Evolutionary conservation across 2,113 vertebrate genomes (phyloP), one percentile per base, ranked within the genome.

Genomic region (Natator depressus): DNA sequence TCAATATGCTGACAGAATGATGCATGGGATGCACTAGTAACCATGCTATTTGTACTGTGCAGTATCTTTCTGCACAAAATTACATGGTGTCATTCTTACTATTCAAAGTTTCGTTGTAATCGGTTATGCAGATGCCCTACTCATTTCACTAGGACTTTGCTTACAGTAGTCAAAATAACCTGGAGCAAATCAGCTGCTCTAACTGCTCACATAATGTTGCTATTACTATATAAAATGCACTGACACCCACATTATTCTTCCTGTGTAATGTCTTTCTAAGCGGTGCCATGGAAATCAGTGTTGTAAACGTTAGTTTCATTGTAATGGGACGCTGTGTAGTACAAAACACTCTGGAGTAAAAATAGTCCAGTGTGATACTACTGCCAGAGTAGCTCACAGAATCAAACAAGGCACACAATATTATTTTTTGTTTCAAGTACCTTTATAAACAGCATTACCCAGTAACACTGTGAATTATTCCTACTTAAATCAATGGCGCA

Each of bases 171-270:
- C 86, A 75, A 91, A 97, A 93, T 88, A 91, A 91, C 82, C 57
- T 46, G 87, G 84, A 93, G 88, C 75, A 82, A 91, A 92, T 89
- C 57, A 0, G 0, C 86, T 87, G 55, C 88, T 80, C 86, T 47
- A 12, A n/a, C 85, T 94, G 46, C 42, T 91, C 2, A 4, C 82
- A 79, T 35, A 82, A 65, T 82, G 69, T 89, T 85, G 35, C 54
- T 83, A 42, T 89, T 1, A 3, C 85, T 93, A 80, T 10, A 7
- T 84, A 85, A 97, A 95, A 51, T 35, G 42, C 81, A 54, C 85
- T 91, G 81, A 93, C 91, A 84, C 84, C 81, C 83, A 38, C 76
- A 62, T 89, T 93, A 76, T 69, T 91, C 82, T 93, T 94, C 90
- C 38, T 22, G 49, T 81, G 82, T 49, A 65, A 55, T 24, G 12